phyloP scores from a whole-genome alignment of 2,797 vertebrate genomes.

The Crotalus adamanteus region DNA sequence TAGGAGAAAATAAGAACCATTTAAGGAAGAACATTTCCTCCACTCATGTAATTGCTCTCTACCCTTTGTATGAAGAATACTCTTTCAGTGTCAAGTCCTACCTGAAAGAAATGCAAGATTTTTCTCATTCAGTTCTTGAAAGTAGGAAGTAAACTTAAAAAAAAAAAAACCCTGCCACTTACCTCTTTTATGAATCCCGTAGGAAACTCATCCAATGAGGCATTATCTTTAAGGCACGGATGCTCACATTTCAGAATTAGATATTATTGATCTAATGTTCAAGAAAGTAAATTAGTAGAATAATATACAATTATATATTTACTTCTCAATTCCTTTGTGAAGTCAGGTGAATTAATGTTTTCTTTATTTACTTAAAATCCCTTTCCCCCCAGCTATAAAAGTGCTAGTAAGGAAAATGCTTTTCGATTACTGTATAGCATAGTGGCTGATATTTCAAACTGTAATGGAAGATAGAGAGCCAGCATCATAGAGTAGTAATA shows the following conservation, averaged over 20 bases:
- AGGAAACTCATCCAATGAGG: not conserved
- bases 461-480: constrained; percentile 27
- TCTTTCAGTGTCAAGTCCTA: not conserved
- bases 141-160: not conserved
- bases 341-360: not conserved
- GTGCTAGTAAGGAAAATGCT: constrained; percentile 41
- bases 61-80: not conserved
- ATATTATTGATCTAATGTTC: constrained; percentile 13
- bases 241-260: constrained; percentile 34
- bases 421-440: constrained; percentile 40
- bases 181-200: not conserved
- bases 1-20: not conserved
- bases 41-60: not conserved
- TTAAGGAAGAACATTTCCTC: not conserved
- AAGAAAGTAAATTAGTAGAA: constrained; percentile 25
- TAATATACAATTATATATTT: constrained; percentile 21
- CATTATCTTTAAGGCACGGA: constrained; percentile 17
- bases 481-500: constrained; percentile 37
- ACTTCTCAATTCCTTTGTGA: constrained; percentile 31
- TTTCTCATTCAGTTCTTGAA: not conserved
- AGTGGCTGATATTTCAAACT: constrained; percentile 41
- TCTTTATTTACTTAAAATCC: constrained; percentile 26
- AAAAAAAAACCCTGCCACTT: not conserved
- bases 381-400: constrained; percentile 46
- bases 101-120: not conserved